These are phyloP conservation scores for Diachasma alloeum DNA, from an alignment of 1,140 invertebrate species.

Conservation along the genomic window DNA sequence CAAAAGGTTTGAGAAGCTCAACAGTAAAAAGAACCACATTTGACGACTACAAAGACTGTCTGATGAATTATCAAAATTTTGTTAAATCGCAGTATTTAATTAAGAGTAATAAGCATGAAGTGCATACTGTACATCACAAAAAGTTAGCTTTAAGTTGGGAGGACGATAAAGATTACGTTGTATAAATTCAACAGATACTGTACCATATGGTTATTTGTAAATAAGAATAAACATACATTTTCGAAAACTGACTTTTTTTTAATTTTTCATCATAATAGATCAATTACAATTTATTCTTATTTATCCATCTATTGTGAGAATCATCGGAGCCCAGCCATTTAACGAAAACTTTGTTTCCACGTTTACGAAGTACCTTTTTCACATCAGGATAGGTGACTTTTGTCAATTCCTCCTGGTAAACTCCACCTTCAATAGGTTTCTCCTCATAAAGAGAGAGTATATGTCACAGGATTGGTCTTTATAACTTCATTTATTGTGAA, in stretches of 20 bases:
- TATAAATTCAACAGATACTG: constrained; percentile 3
- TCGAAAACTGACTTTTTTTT: no score
- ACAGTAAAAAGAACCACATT: constrained; percentile 12
- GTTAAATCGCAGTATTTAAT: no score
- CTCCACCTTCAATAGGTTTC: constrained; percentile 42
- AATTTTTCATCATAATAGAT: not conserved
- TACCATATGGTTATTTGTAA: constrained; percentile 17
- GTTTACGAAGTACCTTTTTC: no score
- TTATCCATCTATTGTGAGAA: no score
- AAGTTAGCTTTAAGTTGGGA: constrained; percentile 17
- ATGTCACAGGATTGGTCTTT: constrained; percentile 46
- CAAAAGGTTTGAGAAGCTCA: constrained; percentile 27
- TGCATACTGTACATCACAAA: not conserved
- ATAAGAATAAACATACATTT: no score
- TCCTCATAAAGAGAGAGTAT: constrained; percentile 42
- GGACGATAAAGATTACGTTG: constrained; percentile 14
- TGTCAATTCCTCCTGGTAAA: constrained; percentile 49
- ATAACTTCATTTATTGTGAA: constrained; percentile 48
- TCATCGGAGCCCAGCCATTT: no score
- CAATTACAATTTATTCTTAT: no score
- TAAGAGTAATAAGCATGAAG: not conserved
- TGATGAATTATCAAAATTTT: not conserved
- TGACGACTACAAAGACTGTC: constrained; percentile 24
- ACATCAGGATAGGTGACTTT: no score
- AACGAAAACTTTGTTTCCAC: no score